phyloP scores from a whole-genome alignment of 2,113 vertebrate species.

The Otis tarda region DNA sequence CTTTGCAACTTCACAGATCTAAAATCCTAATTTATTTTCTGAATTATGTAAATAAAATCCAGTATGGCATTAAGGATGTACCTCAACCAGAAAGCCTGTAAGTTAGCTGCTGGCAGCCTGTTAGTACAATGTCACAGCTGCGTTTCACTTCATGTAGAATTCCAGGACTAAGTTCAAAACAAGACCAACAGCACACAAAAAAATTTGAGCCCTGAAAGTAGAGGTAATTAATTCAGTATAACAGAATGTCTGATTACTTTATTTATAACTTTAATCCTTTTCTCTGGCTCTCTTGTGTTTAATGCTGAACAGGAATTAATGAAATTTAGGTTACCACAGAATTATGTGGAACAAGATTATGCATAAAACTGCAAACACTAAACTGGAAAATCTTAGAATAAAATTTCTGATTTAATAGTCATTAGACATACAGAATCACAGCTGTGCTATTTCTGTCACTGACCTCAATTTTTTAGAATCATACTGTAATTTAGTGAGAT shows the following conservation, averaged over 20 bases:
- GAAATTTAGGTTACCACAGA: slow-evolving; percentile 13
- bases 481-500: background rate
- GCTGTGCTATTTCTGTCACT: background rate
- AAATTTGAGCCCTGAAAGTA: background rate
- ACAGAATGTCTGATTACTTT: background rate
- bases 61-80: background rate
- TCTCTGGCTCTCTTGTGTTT: no score
- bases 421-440: background rate
- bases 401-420: background rate
- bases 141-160: background rate
- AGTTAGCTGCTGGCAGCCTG: background rate
- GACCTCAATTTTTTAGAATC: background rate
- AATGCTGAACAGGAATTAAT: background rate
- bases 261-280: background rate
- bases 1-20: background rate
- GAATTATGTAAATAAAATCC: accelerated
- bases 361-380: background rate
- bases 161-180: background rate
- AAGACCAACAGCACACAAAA: background rate
- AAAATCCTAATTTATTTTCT: background rate
- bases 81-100: background rate
- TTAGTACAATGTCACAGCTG: background rate
- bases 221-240: background rate
- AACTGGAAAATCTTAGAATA: background rate
- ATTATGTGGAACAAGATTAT: slow-evolving; percentile 13